Conservation (phyloP, 2,797 vertebrate species). For the Diglossa cyanea region DNA sequence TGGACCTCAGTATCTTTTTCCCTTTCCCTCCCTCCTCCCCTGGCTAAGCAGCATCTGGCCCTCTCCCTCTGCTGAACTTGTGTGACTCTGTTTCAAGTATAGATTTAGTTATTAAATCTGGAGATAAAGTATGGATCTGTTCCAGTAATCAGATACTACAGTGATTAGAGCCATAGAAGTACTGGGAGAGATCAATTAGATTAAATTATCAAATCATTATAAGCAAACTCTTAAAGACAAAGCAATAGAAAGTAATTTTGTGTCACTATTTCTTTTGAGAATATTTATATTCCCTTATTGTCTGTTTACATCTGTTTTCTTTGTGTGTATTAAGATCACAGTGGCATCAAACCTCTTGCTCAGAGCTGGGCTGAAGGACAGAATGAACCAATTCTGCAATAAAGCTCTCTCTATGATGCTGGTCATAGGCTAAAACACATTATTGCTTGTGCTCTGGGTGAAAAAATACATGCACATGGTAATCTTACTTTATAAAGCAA, state of each 20-base stretch:
- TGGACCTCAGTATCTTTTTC: neutral
- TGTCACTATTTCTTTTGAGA: constrained; percentile 22
- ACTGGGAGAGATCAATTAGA: constrained; percentile 61
- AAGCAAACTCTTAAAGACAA: constrained; percentile 50
- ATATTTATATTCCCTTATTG: constrained; percentile 8
- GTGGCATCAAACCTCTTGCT: neutral
- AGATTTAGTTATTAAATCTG: constrained; percentile 68
- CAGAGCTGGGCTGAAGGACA: neutral
- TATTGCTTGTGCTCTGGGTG: neutral
- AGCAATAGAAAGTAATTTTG: constrained; percentile 54
- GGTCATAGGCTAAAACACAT: neutral
- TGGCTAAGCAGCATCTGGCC: constrained; percentile 3
- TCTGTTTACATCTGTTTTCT: constrained; percentile 11
- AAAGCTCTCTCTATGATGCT: neutral
- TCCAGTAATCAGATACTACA: constrained; percentile 55
- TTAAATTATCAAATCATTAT: constrained; percentile 65
- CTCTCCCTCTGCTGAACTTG: constrained; percentile 24
- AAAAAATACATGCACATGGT: neutral
- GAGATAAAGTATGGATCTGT: constrained; percentile 64
- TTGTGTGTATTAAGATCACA: neutral
- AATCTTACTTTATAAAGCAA: neutral
- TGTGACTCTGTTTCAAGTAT: constrained; percentile 57
- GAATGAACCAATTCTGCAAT: neutral
- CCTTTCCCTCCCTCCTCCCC: neutral
- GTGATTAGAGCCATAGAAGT: constrained; percentile 57